Base-by-base conservation (phyloP, 30 jellyfish, hydroid and myxozoan species). In the Mastigias papua region DNA sequence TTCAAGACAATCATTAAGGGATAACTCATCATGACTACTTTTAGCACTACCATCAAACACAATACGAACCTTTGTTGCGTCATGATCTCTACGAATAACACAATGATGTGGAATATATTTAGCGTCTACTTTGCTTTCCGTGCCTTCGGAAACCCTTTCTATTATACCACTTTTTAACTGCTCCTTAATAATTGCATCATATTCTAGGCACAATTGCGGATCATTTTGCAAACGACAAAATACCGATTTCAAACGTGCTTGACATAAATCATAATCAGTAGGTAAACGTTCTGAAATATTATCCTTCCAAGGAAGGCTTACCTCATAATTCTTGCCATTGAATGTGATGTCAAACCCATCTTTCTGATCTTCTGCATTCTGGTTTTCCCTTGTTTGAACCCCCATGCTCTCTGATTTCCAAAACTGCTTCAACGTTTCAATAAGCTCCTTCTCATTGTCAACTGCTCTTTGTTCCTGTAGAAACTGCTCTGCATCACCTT, bases 221-320 rank as follows among this genome's bases (percentile, higher is more conserved):
- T 74, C 50, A 46, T 26, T 23, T 46, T 74, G 34, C 19, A 74
- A 74, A 15, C 72, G 70, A n/a, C 30, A 26, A 3, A 9, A 34
- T 51, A 74, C 34, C n/a, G 69, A 46, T 51, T 46, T 26, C 50
- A 74, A 74, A n/a, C 71, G 42, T 20, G n/a, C 33, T 23, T 31
- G 0, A 51, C 86, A 74, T 48, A 26, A 26, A 4, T 74, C 86
- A 74, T 34, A 74, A 74, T 74, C 89, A 16, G 94, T 50, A 20
- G 80, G 72, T 69, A 86, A 74, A 27, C 83, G 50, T 4, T 48
- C 86, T 60, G 92, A 66, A 82, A 66, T 65, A 72, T 86, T 42
- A 48, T 35, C 58, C 51, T 57, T 51, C 79, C 80, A 69, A 61
- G 94, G 89, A 30, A 86, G 76, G 71, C 94, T 86, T 74, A 86